Percentiles rank a stretch among this genome's conserved stretches.
Evolutionary conservation across 1,140 invertebrate genomes (phyloP).

Genomic region (Thrips palmi): DNA sequence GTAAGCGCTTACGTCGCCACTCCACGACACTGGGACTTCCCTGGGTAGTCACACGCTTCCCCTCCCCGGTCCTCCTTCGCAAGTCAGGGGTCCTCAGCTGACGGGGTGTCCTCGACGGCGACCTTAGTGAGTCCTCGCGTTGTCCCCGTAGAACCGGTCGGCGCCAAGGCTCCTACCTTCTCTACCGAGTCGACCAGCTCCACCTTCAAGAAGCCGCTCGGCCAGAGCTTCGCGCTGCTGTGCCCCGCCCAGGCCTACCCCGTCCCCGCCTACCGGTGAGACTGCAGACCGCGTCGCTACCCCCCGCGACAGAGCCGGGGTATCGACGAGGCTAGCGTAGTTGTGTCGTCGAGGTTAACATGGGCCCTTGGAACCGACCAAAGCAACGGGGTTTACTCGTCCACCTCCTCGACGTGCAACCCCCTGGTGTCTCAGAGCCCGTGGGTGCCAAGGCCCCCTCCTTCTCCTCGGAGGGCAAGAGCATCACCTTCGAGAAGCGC

Average conservation of each 20-base stretch:
- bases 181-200: constrained; percentile 28
- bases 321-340: too few species aligned
- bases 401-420: constrained; percentile 10
- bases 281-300: too few species aligned
- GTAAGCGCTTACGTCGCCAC: too few species aligned
- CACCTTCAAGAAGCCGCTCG: constrained; percentile 18
- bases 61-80: too few species aligned
- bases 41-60: too few species aligned
- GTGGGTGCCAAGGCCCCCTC: constrained; percentile 21
- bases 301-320: too few species aligned
- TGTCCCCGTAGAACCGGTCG: too few species aligned
- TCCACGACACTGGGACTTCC: too few species aligned
- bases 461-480: constrained; percentile 32
- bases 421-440: constrained; percentile 23
- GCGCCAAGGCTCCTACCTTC: constrained; percentile 36
- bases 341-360: neutral
- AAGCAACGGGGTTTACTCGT: too few species aligned
- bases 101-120: too few species aligned
- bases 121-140: too few species aligned
- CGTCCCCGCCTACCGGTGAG: constrained; percentile 14
- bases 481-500: constrained; percentile 36
- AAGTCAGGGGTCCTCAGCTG: too few species aligned
- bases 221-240: constrained; percentile 10
- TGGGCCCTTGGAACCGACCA: neutral
- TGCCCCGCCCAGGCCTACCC: constrained; percentile 15